These are phyloP conservation scores for Chromoteleia sp. DNA, from an alignment of 2,888 invertebrate genomes.

Conservation along the genomic window DNA sequence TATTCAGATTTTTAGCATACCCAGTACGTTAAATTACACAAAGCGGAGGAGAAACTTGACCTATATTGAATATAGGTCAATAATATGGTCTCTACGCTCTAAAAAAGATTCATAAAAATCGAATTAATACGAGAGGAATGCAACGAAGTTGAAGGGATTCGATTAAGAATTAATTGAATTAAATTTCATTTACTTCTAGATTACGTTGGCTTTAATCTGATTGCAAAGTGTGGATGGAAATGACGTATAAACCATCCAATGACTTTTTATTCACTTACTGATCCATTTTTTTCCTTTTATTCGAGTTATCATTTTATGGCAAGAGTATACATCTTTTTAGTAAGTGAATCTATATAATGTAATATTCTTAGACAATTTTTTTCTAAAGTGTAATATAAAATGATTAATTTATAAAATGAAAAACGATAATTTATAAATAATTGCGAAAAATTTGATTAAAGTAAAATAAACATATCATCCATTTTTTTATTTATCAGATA, in stretches of 20 bases:
- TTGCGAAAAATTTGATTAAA: too few relatives aligned
- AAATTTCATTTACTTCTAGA: slow-evolving; percentile 19
- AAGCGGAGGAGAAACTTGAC: slow-evolving; percentile 34
- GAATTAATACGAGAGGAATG: slow-evolving; percentile 4
- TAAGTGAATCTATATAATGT: too few relatives aligned
- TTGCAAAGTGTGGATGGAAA: slow-evolving; percentile 10
- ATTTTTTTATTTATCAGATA: too few relatives aligned
- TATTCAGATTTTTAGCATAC: slow-evolving; percentile 14
- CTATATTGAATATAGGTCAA: slow-evolving; percentile 45
- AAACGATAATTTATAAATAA: too few relatives aligned
- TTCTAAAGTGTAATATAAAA: too few relatives aligned
- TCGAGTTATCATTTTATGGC: not conserved
- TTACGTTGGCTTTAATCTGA: slow-evolving; percentile 19
- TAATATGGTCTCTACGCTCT: slow-evolving; percentile 4
- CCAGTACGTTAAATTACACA: slow-evolving; percentile 3
- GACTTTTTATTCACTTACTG: not conserved
- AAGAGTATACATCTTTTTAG: too few relatives aligned
- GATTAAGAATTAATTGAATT: slow-evolving; percentile 22
- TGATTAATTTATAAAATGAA: too few relatives aligned
- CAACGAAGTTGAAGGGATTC: not conserved
- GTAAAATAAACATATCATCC: too few relatives aligned
- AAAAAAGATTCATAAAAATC: slow-evolving; percentile 20
- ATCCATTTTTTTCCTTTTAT: not conserved
- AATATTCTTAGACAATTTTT: too few relatives aligned
- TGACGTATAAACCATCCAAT: not conserved